A percentile compares a stretch with the other conserved stretches of the same genome.
Evolutionary conservation across 2,888 invertebrate species (phyloP).

Genomic region (Euclidia mi): DNA sequence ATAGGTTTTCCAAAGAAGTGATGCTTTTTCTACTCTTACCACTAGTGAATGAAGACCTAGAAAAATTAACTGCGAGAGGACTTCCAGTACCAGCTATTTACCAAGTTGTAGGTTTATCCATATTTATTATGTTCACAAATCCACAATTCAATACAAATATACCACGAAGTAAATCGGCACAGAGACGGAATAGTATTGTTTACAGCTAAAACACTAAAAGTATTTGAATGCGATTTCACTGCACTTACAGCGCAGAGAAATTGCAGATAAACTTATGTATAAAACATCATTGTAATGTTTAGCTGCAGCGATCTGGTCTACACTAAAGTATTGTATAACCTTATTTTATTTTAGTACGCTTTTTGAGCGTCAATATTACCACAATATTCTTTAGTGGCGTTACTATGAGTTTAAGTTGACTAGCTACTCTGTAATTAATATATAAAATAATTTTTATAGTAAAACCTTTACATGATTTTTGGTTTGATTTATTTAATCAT

Average conservation of each 20-base stretch:
- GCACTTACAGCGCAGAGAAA: conserved; percentile 29
- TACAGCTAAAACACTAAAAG: conserved; percentile 7
- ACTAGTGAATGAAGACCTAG: no score
- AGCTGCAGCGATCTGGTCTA: conserved; percentile 22
- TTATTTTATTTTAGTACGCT: conserved; percentile 19
- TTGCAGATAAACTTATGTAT: conserved; percentile 39
- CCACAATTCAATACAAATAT: no score
- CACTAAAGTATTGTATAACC: conserved; percentile 26
- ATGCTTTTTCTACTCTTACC: no score
- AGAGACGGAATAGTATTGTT: conserved; percentile 1
- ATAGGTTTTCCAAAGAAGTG: no score
- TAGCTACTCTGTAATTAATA: no score
- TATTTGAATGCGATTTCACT: conserved; percentile 12
- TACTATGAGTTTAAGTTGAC: conserved; percentile 1
- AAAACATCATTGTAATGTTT: conserved; percentile 41
- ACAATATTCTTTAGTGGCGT: neutral
- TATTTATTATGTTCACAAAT: conserved; percentile 2
- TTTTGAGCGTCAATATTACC: conserved; percentile 6
- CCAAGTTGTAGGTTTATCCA: no score
- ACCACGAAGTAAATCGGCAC: no score
- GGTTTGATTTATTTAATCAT: no score
- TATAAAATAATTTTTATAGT: no score
- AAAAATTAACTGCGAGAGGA: no score
- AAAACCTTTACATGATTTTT: no score
- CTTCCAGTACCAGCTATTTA: no score